These are phyloP conservation scores for Actinernus sp. DNA, from an alignment of 92 coral and sea anemone species.

Conservation along the genomic window DNA sequence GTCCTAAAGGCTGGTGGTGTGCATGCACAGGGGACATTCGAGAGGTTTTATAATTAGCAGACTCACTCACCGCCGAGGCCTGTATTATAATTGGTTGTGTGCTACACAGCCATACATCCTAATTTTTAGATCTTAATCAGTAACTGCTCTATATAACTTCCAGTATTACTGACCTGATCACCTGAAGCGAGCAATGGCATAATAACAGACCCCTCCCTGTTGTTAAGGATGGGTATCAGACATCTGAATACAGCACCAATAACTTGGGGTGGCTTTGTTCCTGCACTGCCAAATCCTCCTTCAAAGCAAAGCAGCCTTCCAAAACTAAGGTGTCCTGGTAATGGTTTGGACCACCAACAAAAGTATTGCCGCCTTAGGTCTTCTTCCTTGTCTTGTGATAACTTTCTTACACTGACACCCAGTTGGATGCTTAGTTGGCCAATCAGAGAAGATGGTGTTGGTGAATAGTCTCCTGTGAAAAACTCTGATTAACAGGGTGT, in stretches of 20 bases:
- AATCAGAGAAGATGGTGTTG: constrained; percentile 88
- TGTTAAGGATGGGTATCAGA: constrained; percentile 82
- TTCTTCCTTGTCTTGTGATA: constrained; percentile 91
- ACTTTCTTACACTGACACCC: constrained; percentile 76
- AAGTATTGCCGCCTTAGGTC: constrained; percentile 85
- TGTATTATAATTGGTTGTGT: too few relatives aligned
- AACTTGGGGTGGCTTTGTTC: constrained; percentile 79
- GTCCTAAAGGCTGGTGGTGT: too few relatives aligned
- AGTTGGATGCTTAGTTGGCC: constrained; percentile 79
- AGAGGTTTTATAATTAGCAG: too few relatives aligned
- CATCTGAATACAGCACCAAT: constrained; percentile 96
- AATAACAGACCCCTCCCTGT: constrained; percentile 84
- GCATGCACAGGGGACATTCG: too few relatives aligned
- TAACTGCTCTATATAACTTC: too few relatives aligned
- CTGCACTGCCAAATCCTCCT: constrained; percentile 80
- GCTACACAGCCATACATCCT: too few relatives aligned
- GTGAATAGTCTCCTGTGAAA: constrained; percentile 84
- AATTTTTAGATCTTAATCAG: too few relatives aligned
- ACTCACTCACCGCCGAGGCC: too few relatives aligned
- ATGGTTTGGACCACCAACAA: constrained; percentile 99
- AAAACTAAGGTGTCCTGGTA: constrained; percentile 78
- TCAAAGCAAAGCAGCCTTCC: constrained; percentile 91
- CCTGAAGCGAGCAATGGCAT: constrained; percentile 96
- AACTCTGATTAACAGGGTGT: background rate
- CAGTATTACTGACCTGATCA: constrained; percentile 88